phyloP scores from a whole-genome alignment of 2,113 vertebrate genomes.

The Gallinago undulata region DNA sequence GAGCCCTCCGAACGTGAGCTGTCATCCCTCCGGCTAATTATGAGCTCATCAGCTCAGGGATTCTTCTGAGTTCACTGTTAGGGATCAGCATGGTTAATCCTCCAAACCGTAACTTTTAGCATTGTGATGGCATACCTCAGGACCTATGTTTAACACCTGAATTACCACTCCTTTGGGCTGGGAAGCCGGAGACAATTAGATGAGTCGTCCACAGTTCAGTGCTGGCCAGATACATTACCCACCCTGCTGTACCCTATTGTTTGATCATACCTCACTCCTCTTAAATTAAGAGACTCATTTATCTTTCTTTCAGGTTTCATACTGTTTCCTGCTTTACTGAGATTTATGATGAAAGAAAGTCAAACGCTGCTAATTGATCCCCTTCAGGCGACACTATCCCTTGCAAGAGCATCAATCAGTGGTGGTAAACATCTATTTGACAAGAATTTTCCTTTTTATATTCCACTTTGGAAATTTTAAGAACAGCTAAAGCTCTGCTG shows the following conservation, averaged over 20 bases:
- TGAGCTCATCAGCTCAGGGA: not conserved
- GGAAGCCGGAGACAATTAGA: conserved; percentile 8
- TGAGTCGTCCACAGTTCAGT: not conserved
- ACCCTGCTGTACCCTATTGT: not conserved
- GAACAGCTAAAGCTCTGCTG: not conserved
- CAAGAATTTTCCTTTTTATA: not conserved
- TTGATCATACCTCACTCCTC: conserved; percentile 14
- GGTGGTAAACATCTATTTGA: not conserved
- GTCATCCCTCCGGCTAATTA: not conserved
- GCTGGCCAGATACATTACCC: not conserved
- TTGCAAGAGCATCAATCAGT: not conserved
- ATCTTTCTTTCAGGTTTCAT: conserved; percentile 28
- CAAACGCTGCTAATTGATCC: conserved; percentile 1
- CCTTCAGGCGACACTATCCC: conserved; percentile 9
- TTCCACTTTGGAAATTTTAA: not conserved
- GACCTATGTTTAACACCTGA: conserved; percentile 14
- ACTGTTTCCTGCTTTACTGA: conserved; percentile 24
- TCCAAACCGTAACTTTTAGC: not conserved
- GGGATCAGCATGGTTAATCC: not conserved
- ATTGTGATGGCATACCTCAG: not conserved
- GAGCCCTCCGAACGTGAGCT: rapidly evolving
- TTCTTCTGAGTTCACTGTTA: conserved; percentile 21
- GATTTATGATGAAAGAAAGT: conserved; percentile 20
- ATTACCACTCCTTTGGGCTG: conserved; percentile 10
- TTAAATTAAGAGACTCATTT: conserved; percentile 15